These are phyloP conservation scores for Apodemus agrarius DNA, from an alignment of 2,797 vertebrate genomes.

Conservation along the genomic window DNA sequence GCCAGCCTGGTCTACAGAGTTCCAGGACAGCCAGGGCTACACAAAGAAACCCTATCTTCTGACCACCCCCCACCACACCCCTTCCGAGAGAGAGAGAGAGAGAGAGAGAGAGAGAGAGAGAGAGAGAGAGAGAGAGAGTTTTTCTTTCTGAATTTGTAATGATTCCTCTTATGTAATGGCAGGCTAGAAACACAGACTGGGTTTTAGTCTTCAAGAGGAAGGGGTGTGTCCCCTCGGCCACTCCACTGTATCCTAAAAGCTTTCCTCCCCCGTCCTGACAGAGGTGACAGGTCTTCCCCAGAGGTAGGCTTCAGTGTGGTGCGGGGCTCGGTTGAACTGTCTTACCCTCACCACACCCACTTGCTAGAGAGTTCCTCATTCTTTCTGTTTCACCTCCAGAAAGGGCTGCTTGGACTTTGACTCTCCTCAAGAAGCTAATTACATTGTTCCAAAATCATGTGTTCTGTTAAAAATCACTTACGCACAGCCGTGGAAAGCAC, in stretches of 20 bases:
- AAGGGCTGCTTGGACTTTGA: slow-evolving; percentile 67
- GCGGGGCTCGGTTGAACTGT: not conserved
- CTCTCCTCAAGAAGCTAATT: slow-evolving; percentile 81
- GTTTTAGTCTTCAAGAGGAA: slow-evolving; percentile 42
- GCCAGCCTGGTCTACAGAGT: not conserved
- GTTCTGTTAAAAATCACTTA: slow-evolving; percentile 76
- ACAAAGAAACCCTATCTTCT: not conserved
- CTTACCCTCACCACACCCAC: not conserved
- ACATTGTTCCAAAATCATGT: slow-evolving; percentile 76
- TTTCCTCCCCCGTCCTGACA: not conserved
- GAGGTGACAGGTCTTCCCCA: not conserved
- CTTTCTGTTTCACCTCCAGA: slow-evolving; percentile 68
- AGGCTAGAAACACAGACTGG: slow-evolving; percentile 10
- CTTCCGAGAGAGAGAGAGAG: too few species aligned
- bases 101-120: too few species aligned
- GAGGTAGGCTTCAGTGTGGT: not conserved
- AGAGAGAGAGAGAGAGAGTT: not conserved
- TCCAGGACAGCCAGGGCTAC: not conserved
- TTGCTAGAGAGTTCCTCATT: not conserved
- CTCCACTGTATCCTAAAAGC: not conserved
- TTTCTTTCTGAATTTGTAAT: slow-evolving; percentile 69
- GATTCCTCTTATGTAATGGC: slow-evolving; percentile 56
- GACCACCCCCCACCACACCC: too few species aligned
- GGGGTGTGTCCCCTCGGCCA: not conserved
- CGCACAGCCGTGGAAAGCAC: slow-evolving; percentile 67